These are phyloP conservation scores for Apocrypta bakeri DNA, from an alignment of 1,140 invertebrate species.

Conservation along the genomic window DNA sequence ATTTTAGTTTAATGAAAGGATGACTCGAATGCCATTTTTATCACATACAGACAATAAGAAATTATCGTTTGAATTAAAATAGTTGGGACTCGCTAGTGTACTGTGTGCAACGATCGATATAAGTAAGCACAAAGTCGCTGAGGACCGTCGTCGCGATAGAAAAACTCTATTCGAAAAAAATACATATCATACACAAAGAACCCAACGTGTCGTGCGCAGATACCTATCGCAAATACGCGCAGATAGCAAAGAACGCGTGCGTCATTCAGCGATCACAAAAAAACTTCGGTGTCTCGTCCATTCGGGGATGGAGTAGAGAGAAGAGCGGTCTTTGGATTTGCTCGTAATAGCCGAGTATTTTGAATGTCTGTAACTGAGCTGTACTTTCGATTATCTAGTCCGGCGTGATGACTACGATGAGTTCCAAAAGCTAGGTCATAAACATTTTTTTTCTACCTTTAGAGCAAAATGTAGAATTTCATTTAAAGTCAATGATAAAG, in stretches of 20 bases:
- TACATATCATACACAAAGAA: neutral
- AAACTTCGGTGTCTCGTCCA: neutral
- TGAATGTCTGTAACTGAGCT: neutral
- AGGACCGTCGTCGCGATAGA: neutral
- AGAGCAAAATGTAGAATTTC: too few relatives aligned
- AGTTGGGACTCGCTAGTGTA: too few relatives aligned
- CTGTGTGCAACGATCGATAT: neutral
- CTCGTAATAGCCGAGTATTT: neutral
- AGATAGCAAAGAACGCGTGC: neutral
- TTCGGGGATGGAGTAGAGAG: neutral
- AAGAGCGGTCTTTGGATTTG: neutral
- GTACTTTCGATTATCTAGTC: constrained; percentile 1
- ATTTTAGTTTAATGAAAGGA: neutral
- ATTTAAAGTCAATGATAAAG: too few relatives aligned
- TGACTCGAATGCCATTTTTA: neutral
- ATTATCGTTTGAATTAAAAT: neutral
- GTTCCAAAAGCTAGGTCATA: neutral
- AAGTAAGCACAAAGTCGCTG: neutral
- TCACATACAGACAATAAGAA: too few relatives aligned
- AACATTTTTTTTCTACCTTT: neutral
- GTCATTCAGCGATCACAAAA: constrained; percentile 9
- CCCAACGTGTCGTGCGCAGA: neutral
- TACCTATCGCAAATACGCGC: neutral
- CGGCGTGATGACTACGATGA: neutral
- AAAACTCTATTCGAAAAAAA: neutral